Evolutionary conservation across 2,888 invertebrate genomes (phyloP).

Genomic region (Deilephila elpenor): DNA sequence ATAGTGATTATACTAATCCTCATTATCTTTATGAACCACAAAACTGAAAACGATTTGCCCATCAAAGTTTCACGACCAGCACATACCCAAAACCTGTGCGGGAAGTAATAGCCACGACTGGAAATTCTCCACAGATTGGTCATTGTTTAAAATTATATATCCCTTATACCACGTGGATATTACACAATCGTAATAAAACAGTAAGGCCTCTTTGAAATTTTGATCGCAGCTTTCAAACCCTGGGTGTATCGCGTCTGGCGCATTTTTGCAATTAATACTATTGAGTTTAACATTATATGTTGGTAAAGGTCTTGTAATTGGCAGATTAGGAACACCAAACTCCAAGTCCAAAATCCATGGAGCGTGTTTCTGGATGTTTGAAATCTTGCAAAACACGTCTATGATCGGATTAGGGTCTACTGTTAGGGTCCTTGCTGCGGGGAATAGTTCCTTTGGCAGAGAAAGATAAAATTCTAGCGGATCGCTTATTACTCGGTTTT

Average conservation of each 20-base stretch:
- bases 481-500: conserved; percentile 36
- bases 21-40: background rate
- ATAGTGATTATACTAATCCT: background rate
- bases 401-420: conserved; percentile 69
- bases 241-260: conserved; percentile 65
- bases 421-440: conserved; percentile 55
- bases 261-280: conserved; percentile 64
- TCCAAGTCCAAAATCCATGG: conserved; percentile 71
- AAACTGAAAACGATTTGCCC: background rate
- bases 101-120: conserved; percentile 65
- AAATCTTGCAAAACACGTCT: conserved; percentile 65
- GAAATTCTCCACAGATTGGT: conserved; percentile 67
- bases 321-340: conserved; percentile 60
- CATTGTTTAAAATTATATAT: conserved; percentile 53
- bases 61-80: conserved; percentile 58
- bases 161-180: conserved; percentile 68
- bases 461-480: conserved; percentile 56
- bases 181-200: conserved; percentile 68
- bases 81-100: conserved; percentile 68
- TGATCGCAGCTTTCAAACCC: conserved; percentile 64
- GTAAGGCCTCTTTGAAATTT: conserved; percentile 57
- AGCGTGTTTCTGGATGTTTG: conserved; percentile 49
- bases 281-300: conserved; percentile 64
- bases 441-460: conserved; percentile 64
- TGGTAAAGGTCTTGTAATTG: conserved; percentile 59